A percentile compares a stretch with the other conserved stretches of the same genome.
Evolutionary conservation across 2,113 vertebrate species (phyloP).

Genomic region (Emydura subglobosa): DNA sequence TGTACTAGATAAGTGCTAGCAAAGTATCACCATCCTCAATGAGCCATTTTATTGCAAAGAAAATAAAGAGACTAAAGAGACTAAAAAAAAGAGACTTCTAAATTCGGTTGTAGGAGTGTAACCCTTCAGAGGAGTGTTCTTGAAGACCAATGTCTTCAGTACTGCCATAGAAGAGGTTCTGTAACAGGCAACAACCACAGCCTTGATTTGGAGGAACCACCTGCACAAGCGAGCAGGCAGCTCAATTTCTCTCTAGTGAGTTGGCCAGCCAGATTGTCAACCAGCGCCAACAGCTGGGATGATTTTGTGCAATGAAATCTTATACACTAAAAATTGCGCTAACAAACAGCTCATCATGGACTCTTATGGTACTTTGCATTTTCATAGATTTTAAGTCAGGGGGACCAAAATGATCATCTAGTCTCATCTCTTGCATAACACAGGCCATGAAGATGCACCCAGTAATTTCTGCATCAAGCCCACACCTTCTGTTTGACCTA

Average conservation of each 20-base stretch:
- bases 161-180: not conserved
- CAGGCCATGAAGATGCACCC: not conserved
- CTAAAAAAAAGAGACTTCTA: not conserved
- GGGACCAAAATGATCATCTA: not conserved
- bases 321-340: not conserved
- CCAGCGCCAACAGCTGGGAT: not conserved
- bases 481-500: not conserved
- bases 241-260: not conserved
- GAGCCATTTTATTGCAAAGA: not conserved
- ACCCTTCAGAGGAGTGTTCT: not conserved
- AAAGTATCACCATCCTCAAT: not conserved
- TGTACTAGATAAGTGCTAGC: not conserved
- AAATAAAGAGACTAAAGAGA: conserved; percentile 8
- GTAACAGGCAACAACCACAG: not conserved
- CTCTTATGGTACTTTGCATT: not conserved
- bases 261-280: not conserved
- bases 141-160: not conserved
- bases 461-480: not conserved
- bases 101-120: fast-evolving
- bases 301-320: not conserved
- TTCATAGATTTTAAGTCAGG: not conserved
- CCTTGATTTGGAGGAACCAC: not conserved
- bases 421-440: fast-evolving
- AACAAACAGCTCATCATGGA: not conserved
- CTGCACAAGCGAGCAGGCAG: not conserved